Evolutionary conservation across 2,797 vertebrate genomes (phyloP).

Genomic region (Decapterus maruadsi): DNA sequence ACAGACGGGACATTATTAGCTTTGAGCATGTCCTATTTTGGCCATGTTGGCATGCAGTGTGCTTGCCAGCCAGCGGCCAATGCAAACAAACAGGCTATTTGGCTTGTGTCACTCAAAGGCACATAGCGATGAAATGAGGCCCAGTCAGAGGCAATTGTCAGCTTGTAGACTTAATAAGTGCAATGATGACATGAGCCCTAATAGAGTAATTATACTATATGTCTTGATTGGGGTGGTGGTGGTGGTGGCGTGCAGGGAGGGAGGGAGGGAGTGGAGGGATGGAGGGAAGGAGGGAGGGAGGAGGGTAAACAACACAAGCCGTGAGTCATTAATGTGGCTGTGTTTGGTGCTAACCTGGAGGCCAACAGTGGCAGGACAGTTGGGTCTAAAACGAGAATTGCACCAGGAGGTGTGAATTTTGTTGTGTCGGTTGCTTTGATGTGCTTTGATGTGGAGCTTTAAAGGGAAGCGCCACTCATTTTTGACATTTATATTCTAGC

Average conservation of each 20-base stretch:
- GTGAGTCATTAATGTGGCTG: conserved; percentile 50
- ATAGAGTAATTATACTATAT: conserved; percentile 68
- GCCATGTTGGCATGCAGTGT: conserved; percentile 74
- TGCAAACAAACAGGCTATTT: conserved; percentile 82
- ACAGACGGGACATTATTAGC: conserved; percentile 77
- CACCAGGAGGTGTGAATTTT: conserved; percentile 49
- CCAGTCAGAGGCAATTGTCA: conserved; percentile 76
- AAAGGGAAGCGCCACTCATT: conserved; percentile 27
- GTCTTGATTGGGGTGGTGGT: conserved; percentile 24
- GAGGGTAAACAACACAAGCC: conserved; percentile 39
- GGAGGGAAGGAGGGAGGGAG: not conserved
- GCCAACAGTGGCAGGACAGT: conserved; percentile 14
- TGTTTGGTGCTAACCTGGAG: conserved; percentile 35
- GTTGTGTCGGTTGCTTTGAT: conserved; percentile 44
- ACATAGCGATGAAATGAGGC: conserved; percentile 78
- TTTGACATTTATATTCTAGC: conserved; percentile 18
- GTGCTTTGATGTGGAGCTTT: conserved; percentile 50
- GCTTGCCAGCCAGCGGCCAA: conserved; percentile 72
- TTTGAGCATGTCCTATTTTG: conserved; percentile 79
- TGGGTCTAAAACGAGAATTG: conserved; percentile 4
- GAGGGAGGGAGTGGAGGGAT: not conserved
- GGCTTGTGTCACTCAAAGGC: conserved; percentile 78
- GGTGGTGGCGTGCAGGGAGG: not conserved
- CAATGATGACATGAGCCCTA: conserved; percentile 66
- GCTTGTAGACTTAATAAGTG: conserved; percentile 69